These are phyloP conservation scores for Xiphias gladius DNA, from an alignment of 2,113 vertebrate genomes.

Conservation along the genomic window DNA sequence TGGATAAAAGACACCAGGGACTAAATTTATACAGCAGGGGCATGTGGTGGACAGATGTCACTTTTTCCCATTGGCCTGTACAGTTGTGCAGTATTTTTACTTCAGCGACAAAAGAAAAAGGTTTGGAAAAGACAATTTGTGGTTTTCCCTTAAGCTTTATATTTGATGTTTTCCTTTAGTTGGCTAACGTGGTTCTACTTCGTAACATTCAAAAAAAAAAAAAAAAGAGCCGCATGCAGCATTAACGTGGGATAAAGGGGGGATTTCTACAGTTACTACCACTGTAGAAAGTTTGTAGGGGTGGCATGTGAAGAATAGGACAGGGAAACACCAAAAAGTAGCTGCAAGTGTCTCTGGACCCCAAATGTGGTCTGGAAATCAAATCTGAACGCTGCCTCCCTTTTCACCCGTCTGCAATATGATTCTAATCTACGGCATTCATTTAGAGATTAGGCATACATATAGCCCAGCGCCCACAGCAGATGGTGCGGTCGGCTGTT, in stretches of 20 bases:
- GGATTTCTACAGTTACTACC: neutral
- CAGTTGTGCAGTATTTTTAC: neutral
- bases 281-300: neutral
- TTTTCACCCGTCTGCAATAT: neutral
- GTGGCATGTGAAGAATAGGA: neutral
- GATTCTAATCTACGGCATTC: slow-evolving; percentile 1
- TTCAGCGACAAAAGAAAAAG: neutral
- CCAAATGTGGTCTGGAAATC: neutral
- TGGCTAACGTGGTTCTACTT: neutral
- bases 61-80: neutral
- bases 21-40: fast-evolving
- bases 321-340: neutral
- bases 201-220: no score
- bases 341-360: neutral
- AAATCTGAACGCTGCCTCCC: neutral
- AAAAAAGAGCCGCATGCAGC: neutral
- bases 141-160: neutral
- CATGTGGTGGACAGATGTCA: neutral
- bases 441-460: slow-evolving; percentile 8
- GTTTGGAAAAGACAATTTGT: neutral
- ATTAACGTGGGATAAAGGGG: neutral
- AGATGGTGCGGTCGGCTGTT: neutral
- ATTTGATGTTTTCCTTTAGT: neutral
- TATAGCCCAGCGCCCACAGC: neutral
- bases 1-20: neutral